Percentiles rank a stretch among this genome's conserved stretches.
Conservation (phyloP, 2,888 invertebrate genomes). For the Sphecodes monilicornis region DNA sequence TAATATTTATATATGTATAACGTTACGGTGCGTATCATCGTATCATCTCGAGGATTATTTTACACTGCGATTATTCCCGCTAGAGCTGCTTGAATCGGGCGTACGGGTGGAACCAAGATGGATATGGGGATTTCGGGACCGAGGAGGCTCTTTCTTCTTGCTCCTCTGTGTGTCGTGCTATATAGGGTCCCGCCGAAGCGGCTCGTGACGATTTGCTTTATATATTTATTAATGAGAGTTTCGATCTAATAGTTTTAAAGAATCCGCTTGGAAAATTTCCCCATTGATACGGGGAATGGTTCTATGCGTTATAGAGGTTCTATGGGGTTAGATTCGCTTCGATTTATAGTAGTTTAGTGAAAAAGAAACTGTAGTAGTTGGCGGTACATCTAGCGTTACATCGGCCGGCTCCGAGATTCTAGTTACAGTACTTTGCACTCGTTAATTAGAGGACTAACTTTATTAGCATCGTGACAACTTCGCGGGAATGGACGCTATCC, state of each 20-base stretch:
- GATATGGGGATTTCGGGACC: neutral
- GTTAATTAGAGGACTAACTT: slow-evolving; percentile 17
- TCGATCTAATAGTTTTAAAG: neutral
- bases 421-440: neutral
- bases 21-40: slow-evolving; percentile 78
- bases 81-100: slow-evolving; percentile 44
- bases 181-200: neutral
- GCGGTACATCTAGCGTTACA: slow-evolving; percentile 5
- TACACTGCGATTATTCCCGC: slow-evolving; percentile 71
- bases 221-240: neutral
- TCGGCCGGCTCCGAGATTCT: neutral
- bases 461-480: slow-evolving; percentile 17
- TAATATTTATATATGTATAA: slow-evolving; percentile 73
- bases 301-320: neutral
- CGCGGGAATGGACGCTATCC: slow-evolving; percentile 27
- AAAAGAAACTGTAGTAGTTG: neutral
- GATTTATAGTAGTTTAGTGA: neutral
- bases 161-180: neutral
- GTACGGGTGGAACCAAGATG: neutral
- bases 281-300: neutral
- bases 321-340: neutral
- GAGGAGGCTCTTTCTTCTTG: neutral
- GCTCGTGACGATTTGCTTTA: neutral
- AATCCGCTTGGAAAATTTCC: neutral
- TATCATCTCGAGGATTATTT: slow-evolving; percentile 73